phyloP scores from a whole-genome alignment of 2,797 vertebrate genomes.

The Setipinna tenuifilis region DNA sequence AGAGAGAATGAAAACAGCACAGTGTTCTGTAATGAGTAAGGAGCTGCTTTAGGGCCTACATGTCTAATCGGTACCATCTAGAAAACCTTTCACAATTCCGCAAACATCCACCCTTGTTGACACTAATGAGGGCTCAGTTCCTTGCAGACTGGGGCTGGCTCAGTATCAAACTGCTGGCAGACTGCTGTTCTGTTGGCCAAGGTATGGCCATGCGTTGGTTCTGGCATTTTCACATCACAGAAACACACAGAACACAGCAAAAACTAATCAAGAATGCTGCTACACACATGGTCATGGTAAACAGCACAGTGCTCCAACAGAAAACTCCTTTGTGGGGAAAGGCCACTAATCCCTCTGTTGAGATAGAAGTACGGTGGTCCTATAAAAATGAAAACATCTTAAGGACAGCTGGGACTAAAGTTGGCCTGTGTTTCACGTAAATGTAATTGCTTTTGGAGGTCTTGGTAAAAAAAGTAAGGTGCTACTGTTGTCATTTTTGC shows the following conservation, averaged over 20 bases:
- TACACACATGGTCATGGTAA: neutral
- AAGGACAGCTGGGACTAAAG: neutral
- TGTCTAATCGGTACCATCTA: neutral
- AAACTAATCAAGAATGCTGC: neutral
- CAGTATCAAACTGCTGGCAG: neutral
- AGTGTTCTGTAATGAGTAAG: slow-evolving; percentile 31
- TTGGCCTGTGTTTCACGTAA: neutral
- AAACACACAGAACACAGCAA: neutral
- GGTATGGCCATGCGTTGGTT: neutral
- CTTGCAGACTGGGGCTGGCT: neutral
- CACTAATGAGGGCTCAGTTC: neutral
- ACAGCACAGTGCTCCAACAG: neutral
- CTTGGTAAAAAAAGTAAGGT: no score
- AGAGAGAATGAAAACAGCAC: slow-evolving; percentile 30
- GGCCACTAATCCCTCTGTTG: neutral
- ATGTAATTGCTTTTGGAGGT: neutral
- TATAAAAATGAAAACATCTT: neutral
- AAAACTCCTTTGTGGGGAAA: neutral
- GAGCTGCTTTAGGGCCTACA: neutral
- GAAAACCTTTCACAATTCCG: neutral
- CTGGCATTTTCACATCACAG: neutral
- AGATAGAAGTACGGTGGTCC: neutral
- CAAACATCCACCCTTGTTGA: slow-evolving; percentile 9
- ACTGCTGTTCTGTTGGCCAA: neutral
- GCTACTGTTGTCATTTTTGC: no score